Evolutionary conservation across 2,113 vertebrate genomes (phyloP).

Genomic region (Sphyrna mokarran): DNA sequence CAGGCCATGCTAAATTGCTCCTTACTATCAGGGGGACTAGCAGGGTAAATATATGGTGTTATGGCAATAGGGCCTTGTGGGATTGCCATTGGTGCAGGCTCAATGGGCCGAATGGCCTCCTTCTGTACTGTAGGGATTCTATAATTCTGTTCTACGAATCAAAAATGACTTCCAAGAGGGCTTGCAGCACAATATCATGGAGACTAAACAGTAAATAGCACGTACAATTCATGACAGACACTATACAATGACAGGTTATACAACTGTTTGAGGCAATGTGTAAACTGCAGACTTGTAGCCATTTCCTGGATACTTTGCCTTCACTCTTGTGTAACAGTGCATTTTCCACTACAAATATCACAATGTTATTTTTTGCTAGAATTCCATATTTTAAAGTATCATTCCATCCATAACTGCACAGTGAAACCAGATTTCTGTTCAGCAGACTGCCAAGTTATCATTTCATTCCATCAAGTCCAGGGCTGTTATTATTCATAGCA

Average conservation of each 20-base stretch:
- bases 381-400: not conserved
- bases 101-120: no score
- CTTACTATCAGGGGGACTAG: no score
- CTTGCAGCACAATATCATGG: no score
- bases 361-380: not conserved
- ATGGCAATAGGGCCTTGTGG: no score
- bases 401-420: not conserved
- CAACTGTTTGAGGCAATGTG: not conserved
- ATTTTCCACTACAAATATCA: not conserved
- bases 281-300: not conserved
- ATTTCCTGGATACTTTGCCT: not conserved
- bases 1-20: no score
- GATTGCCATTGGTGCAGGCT: no score
- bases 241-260: not conserved
- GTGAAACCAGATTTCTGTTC: not conserved
- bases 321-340: not conserved
- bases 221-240: not conserved
- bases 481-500: not conserved
- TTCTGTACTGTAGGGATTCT: no score
- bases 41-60: no score
- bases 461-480: not conserved
- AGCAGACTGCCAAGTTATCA: not conserved
- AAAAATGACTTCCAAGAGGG: no score
- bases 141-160: no score
- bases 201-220: not conserved